A percentile compares a stretch with the other conserved stretches of the same genome.
phyloP scores from a whole-genome alignment of 2,797 vertebrate species.

The Psittacula derbiana region DNA sequence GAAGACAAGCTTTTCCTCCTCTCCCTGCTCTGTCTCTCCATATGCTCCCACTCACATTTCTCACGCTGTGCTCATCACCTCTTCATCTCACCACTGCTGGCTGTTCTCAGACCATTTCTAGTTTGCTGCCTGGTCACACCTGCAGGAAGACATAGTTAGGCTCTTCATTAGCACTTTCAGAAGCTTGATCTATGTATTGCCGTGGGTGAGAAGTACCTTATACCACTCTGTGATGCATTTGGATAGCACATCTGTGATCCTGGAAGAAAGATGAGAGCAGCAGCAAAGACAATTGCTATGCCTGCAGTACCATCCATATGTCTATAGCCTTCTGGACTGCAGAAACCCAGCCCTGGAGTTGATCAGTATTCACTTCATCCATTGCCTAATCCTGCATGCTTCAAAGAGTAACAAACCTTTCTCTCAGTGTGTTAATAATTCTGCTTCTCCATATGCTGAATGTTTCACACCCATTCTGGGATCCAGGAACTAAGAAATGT shows the following conservation, averaged over 20 bases:
- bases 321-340: background rate
- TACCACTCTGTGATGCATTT: background rate
- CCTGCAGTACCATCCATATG: background rate
- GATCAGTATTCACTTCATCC: background rate
- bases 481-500: constrained; percentile 33
- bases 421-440: constrained; percentile 25
- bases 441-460: constrained; percentile 36
- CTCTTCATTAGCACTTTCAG: background rate
- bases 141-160: background rate
- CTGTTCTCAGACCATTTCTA: background rate
- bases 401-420: background rate
- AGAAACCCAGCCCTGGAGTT: background rate
- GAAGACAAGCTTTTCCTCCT: background rate
- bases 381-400: background rate
- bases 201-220: background rate
- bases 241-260: background rate
- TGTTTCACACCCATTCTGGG: constrained; percentile 17
- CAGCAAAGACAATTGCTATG: background rate
- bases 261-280: background rate
- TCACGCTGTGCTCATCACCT: background rate
- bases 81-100: background rate
- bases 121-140: background rate
- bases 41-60: background rate
- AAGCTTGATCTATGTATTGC: background rate
- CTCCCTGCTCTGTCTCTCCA: background rate